Base-by-base conservation (phyloP, 1,140 invertebrate species). In the Scaptomyza montana region DNA sequence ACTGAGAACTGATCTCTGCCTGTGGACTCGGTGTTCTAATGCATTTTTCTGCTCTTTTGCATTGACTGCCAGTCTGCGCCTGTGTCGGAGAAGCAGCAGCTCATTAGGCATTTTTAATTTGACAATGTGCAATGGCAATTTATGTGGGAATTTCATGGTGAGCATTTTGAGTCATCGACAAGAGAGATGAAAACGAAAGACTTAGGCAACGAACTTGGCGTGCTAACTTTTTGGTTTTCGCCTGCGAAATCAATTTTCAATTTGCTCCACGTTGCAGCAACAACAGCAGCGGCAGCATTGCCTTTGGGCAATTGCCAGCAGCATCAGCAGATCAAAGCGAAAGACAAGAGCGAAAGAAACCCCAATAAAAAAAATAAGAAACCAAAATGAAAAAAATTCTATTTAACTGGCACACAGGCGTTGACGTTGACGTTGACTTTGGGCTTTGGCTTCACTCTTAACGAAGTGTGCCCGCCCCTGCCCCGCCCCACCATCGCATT, bases 61-160 rank as follows among this genome's bases (percentile, higher is more conserved):
- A 82, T 90, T 64, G 68, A 36, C 43, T 59, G 50, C 19, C 12
- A 25, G 41, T 41, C 71, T 19, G 46, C 41, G 60, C 43, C 33
- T 36, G 33, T 19, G 49, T 19, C 13, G 66, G 66, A 43, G 67
- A 8, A 36, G 67, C 56, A 89, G 57, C 76, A 82, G 82, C 87
- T 90, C 87, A 90, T 90, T 90, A 90, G 87, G 79, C 74, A 90
- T 82, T 87, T 90, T 90, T 87, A 90, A 86, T 90, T 90, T 87
- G 87, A 87, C 87, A 90, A 77, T 80, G 66, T 74, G 74, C 72
- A 25, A 25, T 25, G 21, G 79, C 87, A 82, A 90, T 90, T 90
- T 87, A 90, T 90, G 87, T 90, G 87, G 81, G 87, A 90, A 89
- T 89, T 89, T 84, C 77, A 77, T 76, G 69, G 80, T 69, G 68